Evolutionary conservation across 2,113 vertebrate species (phyloP), one percentile per base, ranked within the genome.

Genomic region (Tichodroma muraria): DNA sequence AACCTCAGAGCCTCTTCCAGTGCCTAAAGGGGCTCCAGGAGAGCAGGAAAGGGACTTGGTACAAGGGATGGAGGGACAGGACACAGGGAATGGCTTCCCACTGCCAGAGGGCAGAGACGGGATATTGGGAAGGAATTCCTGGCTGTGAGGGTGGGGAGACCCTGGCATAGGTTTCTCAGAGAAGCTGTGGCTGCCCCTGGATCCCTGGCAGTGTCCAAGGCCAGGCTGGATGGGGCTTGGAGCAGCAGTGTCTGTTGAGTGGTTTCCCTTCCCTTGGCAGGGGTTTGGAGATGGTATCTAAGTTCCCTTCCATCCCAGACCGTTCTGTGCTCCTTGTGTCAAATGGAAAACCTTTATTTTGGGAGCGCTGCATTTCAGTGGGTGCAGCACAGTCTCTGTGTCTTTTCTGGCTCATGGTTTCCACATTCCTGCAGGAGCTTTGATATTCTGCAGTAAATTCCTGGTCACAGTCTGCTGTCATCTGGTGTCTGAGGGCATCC

Each of bases 101-200:
- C 1, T 59, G 53, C 14, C 37, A 60, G 37, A 52, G 45, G 21
- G 6, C 37, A 52, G 61, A 21, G 13, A 10, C 52, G 83, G 22
- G 18, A 77, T 44, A 37, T 6, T 77, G 37, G 63, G 63, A 37
- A 28, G 45, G 15, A 44, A 52, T 33, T 52, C 0, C 1, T 44
- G 0, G 0, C 63, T 23, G 9, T 6, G 53, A 85, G 27, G 31
- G 11, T 44, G 37, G 8, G 0, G 11, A 77, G 33, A 11, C 27
- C 31, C 33, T 76, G 71, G 37, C 31, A 31, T 13, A 85, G 52
- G 16, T 0, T 50, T 0, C 31, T 71, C 83, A 76, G 25, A 77
- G 72, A 8, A 59, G 61, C 63, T 68, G 45, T 60, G 72, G 31
- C 45, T 77, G 71, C 14, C 21, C 27, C 50, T 64, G 59, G 42